Conservation (phyloP, 2,888 invertebrate species). For the Priocnemis perturbator region DNA sequence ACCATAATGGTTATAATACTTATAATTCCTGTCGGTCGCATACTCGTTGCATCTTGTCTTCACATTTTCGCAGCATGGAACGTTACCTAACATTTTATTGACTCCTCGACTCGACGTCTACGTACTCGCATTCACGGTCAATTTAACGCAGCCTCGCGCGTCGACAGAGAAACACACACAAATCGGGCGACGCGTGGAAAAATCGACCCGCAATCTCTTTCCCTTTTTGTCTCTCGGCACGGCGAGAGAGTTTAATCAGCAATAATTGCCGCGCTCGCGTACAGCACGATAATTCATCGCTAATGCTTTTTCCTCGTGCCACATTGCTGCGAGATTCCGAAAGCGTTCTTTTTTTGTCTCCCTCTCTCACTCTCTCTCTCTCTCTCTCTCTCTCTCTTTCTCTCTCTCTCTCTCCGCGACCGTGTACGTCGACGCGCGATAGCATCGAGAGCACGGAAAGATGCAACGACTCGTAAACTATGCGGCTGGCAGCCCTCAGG, state of each 20-base stretch:
- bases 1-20: neutral
- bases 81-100: neutral
- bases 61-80: too few species aligned
- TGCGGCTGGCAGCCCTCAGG: conserved; percentile 10
- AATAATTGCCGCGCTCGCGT: conserved; percentile 30
- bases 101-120: neutral
- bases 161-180: conserved; percentile 4
- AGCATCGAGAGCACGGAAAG: conserved; percentile 14
- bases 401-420: neutral
- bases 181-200: neutral
- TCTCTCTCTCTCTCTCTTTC: neutral
- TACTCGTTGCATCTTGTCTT: neutral
- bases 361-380: neutral
- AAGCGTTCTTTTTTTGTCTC: conserved; percentile 27
- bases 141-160: neutral
- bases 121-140: conserved; percentile 8
- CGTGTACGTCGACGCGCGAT: conserved; percentile 14
- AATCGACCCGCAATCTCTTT: too few species aligned
- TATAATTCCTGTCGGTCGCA: neutral
- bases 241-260: conserved; percentile 38
- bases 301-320: conserved; percentile 45
- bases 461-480: conserved; percentile 15
- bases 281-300: conserved; percentile 31
- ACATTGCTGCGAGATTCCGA: conserved; percentile 48
- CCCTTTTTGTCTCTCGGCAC: too few species aligned